Conservation (phyloP, 2,797 vertebrate genomes). For the Eidolon dupreanum region DNA sequence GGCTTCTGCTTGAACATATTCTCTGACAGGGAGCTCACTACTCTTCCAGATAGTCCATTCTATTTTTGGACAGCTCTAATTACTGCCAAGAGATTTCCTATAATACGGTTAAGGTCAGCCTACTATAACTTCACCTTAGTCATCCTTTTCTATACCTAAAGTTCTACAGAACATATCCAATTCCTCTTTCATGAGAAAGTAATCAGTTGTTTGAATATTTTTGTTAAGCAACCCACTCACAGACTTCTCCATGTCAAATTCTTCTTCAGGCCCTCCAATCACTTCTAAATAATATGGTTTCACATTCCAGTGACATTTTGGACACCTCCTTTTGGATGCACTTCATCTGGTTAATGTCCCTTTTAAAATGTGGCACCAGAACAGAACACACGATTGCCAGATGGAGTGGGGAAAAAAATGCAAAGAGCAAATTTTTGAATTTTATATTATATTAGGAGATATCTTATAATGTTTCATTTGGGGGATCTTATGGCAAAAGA, state of each 20-base stretch:
- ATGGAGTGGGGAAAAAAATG: not conserved
- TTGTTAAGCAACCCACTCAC: not conserved
- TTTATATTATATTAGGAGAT: not conserved
- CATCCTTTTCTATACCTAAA: not conserved
- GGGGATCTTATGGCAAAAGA: not conserved
- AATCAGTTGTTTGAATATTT: not conserved
- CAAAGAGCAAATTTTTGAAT: not conserved
- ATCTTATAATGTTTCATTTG: not conserved
- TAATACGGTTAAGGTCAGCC: not conserved
- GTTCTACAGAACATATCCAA: not conserved
- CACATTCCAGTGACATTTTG: conserved; percentile 14
- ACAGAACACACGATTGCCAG: not conserved
- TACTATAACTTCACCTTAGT: not conserved
- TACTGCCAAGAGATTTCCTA: not conserved
- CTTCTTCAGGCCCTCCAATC: not conserved
- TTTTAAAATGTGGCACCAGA: conserved; percentile 25
- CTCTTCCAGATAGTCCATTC: not conserved
- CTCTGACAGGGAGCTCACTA: not conserved
- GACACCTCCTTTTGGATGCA: not conserved
- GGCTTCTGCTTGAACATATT: not conserved
- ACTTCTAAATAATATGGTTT: not conserved
- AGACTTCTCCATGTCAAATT: not conserved
- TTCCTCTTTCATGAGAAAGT: conserved; percentile 10
- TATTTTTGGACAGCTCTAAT: not conserved
- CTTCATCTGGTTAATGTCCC: not conserved